Evolutionary conservation across 2,888 invertebrate species (phyloP).

Genomic region (Pterobdella sp.): DNA sequence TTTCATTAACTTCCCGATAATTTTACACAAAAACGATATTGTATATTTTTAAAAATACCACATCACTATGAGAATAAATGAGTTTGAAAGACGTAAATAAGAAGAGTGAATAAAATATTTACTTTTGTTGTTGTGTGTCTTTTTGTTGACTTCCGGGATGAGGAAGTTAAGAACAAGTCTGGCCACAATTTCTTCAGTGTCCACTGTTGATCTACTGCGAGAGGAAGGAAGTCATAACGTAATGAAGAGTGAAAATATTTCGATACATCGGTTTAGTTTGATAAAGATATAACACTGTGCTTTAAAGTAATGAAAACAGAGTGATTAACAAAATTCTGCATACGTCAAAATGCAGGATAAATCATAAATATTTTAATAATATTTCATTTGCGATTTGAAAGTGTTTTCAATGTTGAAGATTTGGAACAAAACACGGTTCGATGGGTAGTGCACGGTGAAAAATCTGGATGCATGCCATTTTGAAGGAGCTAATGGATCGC

Average conservation of each 20-base stretch:
- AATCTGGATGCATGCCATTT: no score
- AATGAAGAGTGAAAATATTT: background rate
- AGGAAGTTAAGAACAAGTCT: constrained; percentile 54
- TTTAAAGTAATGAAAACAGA: background rate
- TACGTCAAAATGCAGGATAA: background rate
- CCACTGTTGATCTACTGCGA: constrained; percentile 46
- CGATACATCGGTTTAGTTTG: no score
- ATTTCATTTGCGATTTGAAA: no score
- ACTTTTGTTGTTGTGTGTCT: constrained; percentile 47
- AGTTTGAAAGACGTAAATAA: constrained; percentile 4
- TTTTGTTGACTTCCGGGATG: constrained; percentile 51
- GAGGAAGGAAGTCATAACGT: background rate
- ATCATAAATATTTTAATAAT: constrained; percentile 2
- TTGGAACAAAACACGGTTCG: no score
- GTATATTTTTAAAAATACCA: background rate
- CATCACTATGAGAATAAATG: background rate
- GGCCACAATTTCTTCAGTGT: constrained; percentile 53
- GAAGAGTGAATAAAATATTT: background rate
- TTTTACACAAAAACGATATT: no score
- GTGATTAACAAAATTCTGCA: background rate
- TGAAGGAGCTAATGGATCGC: no score
- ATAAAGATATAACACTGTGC: no score
- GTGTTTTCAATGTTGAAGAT: no score
- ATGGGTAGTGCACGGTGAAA: no score
- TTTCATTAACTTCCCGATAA: no score